phyloP scores from a whole-genome alignment of 2,113 vertebrate species.

The Pardalotus punctatus region DNA sequence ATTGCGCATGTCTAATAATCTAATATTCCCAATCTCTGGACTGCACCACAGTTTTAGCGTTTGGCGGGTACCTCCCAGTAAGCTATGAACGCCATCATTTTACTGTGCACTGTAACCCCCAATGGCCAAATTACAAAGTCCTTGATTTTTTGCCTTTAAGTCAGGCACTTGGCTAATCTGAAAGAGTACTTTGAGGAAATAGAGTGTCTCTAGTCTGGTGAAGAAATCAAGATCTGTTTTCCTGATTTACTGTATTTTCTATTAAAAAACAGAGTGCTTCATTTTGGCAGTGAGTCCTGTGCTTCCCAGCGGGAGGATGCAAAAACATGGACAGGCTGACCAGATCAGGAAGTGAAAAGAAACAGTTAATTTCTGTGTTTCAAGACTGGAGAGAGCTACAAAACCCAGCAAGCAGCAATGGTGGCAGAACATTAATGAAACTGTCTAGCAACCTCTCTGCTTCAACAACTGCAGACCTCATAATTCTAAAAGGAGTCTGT shows the following conservation, averaged over 20 bases:
- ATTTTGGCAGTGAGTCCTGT: neutral
- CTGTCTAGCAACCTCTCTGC: neutral
- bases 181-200: neutral
- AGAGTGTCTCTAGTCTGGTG: neutral
- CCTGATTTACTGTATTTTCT: neutral
- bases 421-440: neutral
- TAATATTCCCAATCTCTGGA: neutral
- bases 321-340: neutral
- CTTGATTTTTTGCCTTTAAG: neutral
- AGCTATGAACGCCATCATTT: neutral
- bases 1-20: neutral
- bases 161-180: neutral
- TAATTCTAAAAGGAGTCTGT: neutral
- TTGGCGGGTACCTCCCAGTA: neutral
- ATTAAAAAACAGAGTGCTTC: neutral
- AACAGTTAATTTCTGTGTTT: neutral
- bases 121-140: neutral
- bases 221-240: slow-evolving; percentile 1
- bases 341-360: slow-evolving; percentile 1
- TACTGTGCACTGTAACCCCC: neutral
- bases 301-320: neutral
- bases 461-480: neutral
- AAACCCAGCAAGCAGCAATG: neutral
- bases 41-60: fast-evolving
- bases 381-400: neutral